These are phyloP conservation scores for Helostoma temminkii DNA, from an alignment of 2,797 vertebrate species.

Conservation along the genomic window DNA sequence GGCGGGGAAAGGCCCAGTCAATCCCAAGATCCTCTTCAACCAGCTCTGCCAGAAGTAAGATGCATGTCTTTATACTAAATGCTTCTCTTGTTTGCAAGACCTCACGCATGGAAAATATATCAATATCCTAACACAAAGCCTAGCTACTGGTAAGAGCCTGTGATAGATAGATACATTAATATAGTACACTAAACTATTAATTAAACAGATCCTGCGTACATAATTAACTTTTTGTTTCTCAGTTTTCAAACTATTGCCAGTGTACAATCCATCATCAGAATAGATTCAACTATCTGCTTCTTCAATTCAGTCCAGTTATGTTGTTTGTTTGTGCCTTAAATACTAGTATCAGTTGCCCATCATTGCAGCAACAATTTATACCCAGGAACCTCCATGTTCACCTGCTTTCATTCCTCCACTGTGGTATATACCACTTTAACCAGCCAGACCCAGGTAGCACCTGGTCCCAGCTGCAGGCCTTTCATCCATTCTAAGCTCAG, in stretches of 20 bases:
- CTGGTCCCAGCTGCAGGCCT: slow-evolving; percentile 57
- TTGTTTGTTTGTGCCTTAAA: no score
- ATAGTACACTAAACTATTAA: no score
- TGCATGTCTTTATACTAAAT: neutral
- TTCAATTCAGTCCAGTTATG: no score
- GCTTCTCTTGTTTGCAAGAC: neutral
- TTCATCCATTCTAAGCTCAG: slow-evolving; percentile 31
- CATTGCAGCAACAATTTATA: slow-evolving; percentile 15
- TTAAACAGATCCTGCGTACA: no score
- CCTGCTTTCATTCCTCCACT: slow-evolving; percentile 42
- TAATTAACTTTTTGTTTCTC: neutral
- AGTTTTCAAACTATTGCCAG: neutral
- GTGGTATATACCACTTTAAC: slow-evolving; percentile 55
- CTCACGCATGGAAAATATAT: neutral
- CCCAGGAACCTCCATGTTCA: slow-evolving; percentile 52
- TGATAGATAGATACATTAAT: no score
- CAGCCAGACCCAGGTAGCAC: slow-evolving; percentile 65
- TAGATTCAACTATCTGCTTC: no score
- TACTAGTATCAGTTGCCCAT: slow-evolving; percentile 16
- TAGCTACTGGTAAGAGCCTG: no score
- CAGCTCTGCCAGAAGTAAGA: slow-evolving; percentile 98
- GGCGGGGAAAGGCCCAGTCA: slow-evolving; percentile 91
- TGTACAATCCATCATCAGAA: neutral
- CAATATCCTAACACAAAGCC: neutral
- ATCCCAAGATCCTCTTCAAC: slow-evolving; percentile 96